Conservation (phyloP, 2,888 invertebrate species). For the Platycheirus rosarum region DNA sequence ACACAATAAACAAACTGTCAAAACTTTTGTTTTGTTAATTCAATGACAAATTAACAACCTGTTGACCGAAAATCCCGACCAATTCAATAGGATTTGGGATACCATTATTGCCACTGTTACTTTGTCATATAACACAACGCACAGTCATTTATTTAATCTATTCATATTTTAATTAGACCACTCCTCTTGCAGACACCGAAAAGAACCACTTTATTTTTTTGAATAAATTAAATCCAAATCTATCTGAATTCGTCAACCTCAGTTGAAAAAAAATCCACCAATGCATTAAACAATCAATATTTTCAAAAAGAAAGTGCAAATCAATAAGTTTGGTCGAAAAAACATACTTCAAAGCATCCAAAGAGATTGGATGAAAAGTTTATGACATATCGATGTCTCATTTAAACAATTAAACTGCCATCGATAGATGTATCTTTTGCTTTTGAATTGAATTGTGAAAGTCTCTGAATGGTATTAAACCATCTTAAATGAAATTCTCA, state of each 20-base stretch:
- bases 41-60: slow-evolving; percentile 67
- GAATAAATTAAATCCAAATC: slow-evolving; percentile 25
- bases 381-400: slow-evolving; percentile 52
- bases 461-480: slow-evolving; percentile 38
- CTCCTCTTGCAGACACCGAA: slow-evolving; percentile 7
- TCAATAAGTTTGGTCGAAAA: background rate
- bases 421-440: slow-evolving; percentile 28
- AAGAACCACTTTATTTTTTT: slow-evolving; percentile 27
- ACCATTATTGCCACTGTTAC: slow-evolving; percentile 20
- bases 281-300: background rate
- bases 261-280: too few species aligned
- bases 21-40: slow-evolving; percentile 47
- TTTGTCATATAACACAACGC: background rate
- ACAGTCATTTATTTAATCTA: slow-evolving; percentile 35
- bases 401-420: slow-evolving; percentile 31
- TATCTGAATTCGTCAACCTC: too few species aligned
- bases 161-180: slow-evolving; percentile 63
- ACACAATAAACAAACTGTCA: slow-evolving; percentile 58
- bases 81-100: slow-evolving; percentile 39
- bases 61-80: slow-evolving; percentile 43
- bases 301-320: slow-evolving; percentile 26
- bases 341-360: background rate
- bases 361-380: slow-evolving; percentile 34
- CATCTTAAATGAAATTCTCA: slow-evolving; percentile 45
- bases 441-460: slow-evolving; percentile 31